Conservation (phyloP, 2,797 vertebrate species). For the Clamator glandarius region DNA sequence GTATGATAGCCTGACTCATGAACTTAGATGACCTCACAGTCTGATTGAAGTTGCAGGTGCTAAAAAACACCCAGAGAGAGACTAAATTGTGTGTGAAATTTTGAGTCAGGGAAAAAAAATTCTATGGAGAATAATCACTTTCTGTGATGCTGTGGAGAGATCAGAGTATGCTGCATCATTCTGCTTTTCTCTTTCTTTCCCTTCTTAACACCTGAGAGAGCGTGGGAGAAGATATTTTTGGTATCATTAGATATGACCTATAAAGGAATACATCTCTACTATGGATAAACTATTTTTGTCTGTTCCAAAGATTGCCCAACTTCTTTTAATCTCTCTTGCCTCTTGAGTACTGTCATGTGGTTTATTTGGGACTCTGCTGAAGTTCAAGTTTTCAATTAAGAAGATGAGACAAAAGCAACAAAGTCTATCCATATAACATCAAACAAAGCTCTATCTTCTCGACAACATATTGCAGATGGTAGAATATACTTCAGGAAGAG, state of each 20-base stretch:
- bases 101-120: not conserved
- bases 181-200: not conserved
- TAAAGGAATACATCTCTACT: not conserved
- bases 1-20: conserved; percentile 6
- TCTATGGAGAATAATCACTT: not conserved
- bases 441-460: not conserved
- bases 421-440: conserved; percentile 22
- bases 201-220: not conserved
- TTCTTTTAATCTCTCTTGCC: conserved; percentile 33
- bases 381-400: conserved; percentile 26
- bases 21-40: not conserved
- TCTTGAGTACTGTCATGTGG: conserved; percentile 14
- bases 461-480: not conserved
- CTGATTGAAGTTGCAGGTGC: not conserved
- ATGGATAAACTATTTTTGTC: not conserved
- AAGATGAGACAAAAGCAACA: conserved; percentile 18
- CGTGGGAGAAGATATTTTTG: conserved; percentile 13
- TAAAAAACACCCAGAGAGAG: not conserved
- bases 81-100: not conserved
- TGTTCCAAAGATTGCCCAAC: not conserved
- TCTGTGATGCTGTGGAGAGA: not conserved
- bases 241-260: conserved; percentile 2
- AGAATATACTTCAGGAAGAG: not conserved
- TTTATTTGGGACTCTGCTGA: not conserved
- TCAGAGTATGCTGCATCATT: not conserved